A percentile compares a stretch with the other conserved stretches of the same genome.
phyloP scores from a whole-genome alignment of 2,797 vertebrate genomes.

The Dendrocincla tyrannina region DNA sequence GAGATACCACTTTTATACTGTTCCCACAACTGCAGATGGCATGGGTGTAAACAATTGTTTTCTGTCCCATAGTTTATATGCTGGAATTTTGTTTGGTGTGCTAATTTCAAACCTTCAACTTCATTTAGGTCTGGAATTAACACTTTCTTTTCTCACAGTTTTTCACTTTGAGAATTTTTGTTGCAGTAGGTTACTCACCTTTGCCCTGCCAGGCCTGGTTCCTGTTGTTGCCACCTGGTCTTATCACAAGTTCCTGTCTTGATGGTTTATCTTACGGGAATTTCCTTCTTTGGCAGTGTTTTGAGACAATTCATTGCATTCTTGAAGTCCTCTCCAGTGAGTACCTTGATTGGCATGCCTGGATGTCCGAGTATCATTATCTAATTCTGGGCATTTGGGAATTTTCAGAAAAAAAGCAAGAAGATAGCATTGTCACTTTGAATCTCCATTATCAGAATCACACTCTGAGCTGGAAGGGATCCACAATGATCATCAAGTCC shows the following conservation, averaged over 20 bases:
- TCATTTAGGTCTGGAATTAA: not conserved
- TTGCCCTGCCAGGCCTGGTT: not conserved
- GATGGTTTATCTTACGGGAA: not conserved
- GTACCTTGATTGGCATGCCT: not conserved
- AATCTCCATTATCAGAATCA: not conserved
- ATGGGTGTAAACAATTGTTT: not conserved
- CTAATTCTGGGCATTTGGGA: not conserved
- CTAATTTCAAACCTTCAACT: not conserved
- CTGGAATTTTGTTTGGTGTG: not conserved
- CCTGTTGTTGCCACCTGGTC: not conserved
- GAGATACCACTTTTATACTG: not conserved
- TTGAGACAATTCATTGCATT: not conserved
- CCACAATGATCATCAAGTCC: not conserved
- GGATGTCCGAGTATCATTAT: not conserved
- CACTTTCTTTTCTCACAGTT: not conserved
- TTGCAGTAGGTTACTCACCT: not conserved
- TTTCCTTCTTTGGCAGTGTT: not conserved
- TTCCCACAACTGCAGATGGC: not conserved
- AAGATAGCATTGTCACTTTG: not conserved
- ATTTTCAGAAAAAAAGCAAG: not conserved
- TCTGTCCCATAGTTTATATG: not conserved
- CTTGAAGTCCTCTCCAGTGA: not conserved
- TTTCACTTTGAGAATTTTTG: not conserved
- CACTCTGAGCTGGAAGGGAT: not conserved
- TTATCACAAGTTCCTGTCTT: not conserved